Evolutionary conservation across 2,797 vertebrate genomes (phyloP).

Genomic region (Falco concolor): DNA sequence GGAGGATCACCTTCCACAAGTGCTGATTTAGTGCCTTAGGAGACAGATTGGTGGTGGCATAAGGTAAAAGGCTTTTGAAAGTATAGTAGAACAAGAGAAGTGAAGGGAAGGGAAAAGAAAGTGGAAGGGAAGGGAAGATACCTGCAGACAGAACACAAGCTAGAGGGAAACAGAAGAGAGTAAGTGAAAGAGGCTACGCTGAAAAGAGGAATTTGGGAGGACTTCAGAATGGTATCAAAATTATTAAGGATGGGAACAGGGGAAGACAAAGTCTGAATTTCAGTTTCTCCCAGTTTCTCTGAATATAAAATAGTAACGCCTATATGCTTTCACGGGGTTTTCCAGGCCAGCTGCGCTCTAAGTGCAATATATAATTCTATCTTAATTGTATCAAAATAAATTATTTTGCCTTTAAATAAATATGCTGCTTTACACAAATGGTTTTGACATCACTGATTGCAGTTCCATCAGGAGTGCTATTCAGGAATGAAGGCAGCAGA

Average conservation of each 20-base stretch:
- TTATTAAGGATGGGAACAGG: not conserved
- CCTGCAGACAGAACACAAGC: not conserved
- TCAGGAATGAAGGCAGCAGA: not conserved
- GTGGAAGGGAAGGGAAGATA: not conserved
- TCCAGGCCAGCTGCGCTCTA: not conserved
- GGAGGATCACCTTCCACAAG: not conserved
- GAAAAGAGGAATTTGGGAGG: not conserved
- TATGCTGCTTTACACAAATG: not conserved
- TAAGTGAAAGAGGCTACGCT: not conserved
- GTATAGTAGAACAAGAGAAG: not conserved
- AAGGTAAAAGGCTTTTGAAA: not conserved
- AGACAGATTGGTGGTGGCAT: not conserved
- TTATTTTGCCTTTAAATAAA: not conserved
- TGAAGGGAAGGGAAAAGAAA: not conserved
- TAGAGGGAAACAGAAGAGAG: not conserved
- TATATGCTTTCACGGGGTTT: not conserved
- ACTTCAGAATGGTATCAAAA: not conserved
- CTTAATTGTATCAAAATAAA: not conserved
- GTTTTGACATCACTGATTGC: not conserved
- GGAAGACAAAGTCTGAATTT: not conserved
- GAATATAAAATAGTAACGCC: not conserved
- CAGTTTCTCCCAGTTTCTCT: not conserved
- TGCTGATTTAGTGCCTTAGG: not conserved
- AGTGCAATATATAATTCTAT: not conserved
- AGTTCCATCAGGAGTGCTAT: not conserved